Conservation (phyloP, 2,888 invertebrate genomes). For the Trachelus tabidus region DNA sequence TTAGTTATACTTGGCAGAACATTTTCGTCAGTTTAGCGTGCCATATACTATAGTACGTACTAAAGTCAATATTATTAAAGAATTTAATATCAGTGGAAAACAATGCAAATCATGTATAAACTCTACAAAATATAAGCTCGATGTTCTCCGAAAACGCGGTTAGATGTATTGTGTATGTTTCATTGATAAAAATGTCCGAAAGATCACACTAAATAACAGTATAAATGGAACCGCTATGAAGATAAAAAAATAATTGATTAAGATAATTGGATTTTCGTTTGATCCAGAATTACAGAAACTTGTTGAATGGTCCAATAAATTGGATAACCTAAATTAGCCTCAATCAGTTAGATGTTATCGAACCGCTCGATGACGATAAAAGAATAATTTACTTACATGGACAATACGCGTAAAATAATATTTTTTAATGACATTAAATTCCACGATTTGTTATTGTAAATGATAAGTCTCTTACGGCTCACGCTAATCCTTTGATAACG, state of each 20-base stretch:
- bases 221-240: too few species aligned
- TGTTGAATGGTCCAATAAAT: background rate
- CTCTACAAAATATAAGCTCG: too few species aligned
- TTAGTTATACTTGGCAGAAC: too few species aligned
- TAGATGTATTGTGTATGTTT: background rate
- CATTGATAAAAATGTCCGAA: background rate
- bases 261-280: background rate
- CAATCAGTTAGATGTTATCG: background rate
- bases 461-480: background rate
- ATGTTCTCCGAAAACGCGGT: too few species aligned
- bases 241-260: background rate
- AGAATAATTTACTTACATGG: background rate
- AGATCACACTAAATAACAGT: too few species aligned
- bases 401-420: background rate
- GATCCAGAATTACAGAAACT: background rate
- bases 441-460: background rate
- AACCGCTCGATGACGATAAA: background rate
- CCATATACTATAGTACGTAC: too few species aligned
- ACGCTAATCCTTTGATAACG: background rate
- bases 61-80: too few species aligned
- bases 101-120: too few species aligned
- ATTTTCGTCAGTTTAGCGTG: too few species aligned
- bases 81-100: too few species aligned
- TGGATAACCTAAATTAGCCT: background rate
- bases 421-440: background rate